Evolutionary conservation across 2,113 vertebrate species (phyloP).

Genomic region (Pao palembangensis): DNA sequence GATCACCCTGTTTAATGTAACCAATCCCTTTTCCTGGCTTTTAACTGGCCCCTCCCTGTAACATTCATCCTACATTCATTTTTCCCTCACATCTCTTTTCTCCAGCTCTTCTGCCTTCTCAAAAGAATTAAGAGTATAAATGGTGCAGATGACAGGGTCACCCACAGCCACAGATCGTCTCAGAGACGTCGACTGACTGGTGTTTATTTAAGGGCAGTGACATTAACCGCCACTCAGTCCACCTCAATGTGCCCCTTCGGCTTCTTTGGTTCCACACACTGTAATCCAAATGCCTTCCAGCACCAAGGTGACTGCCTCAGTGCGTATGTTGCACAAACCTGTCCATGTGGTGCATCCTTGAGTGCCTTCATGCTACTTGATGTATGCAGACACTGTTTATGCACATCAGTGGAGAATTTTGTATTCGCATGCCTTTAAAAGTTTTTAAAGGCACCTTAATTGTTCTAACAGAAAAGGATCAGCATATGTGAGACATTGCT

Average conservation of each 20-base stretch:
- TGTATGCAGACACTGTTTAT: too few relatives aligned
- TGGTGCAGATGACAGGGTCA: slow-evolving; percentile 39
- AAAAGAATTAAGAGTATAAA: slow-evolving; percentile 25
- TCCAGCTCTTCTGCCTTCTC: slow-evolving; percentile 23
- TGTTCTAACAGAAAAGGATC: too few relatives aligned
- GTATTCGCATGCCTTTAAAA: too few relatives aligned
- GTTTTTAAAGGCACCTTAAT: too few relatives aligned
- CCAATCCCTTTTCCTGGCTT: slow-evolving; percentile 66
- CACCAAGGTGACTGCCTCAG: slow-evolving; percentile 16
- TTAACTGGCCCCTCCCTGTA: slow-evolving; percentile 36
- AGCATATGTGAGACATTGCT: too few relatives aligned
- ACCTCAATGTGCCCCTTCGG: slow-evolving; percentile 43
- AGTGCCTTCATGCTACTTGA: slow-evolving; percentile 3
- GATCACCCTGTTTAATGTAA: slow-evolving; percentile 56
- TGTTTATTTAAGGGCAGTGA: slow-evolving; percentile 63
- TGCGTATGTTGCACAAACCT: neutral
- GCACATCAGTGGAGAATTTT: too few relatives aligned
- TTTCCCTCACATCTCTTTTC: slow-evolving; percentile 10
- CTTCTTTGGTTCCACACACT: slow-evolving; percentile 36
- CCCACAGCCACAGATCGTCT: slow-evolving; percentile 49
- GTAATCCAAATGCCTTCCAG: slow-evolving; percentile 16
- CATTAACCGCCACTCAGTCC: slow-evolving; percentile 55
- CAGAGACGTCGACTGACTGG: slow-evolving; percentile 59
- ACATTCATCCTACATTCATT: slow-evolving; percentile 17
- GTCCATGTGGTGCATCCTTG: slow-evolving; percentile 1